Conservation (phyloP, 2,888 invertebrate species). For the Tetragonisca angustula region DNA sequence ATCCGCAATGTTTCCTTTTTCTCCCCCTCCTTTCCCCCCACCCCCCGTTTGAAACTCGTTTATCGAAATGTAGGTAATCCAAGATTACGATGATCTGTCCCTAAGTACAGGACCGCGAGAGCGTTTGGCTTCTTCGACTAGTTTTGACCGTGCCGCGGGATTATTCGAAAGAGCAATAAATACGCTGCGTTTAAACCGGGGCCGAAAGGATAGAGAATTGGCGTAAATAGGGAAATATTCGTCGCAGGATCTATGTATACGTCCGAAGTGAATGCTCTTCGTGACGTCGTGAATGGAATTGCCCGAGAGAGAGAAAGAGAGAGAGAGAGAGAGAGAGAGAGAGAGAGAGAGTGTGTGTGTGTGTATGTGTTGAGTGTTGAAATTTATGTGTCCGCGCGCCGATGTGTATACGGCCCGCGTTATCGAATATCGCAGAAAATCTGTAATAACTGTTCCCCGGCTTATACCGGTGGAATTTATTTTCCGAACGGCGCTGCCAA, state of each 20-base stretch:
- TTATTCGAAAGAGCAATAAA: slow-evolving; percentile 62
- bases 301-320: not conserved
- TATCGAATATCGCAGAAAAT: slow-evolving; percentile 42
- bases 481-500: slow-evolving; percentile 9
- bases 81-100: slow-evolving; percentile 62
- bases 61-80: slow-evolving; percentile 63
- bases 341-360: not conserved
- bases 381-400: slow-evolving; percentile 42
- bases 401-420: slow-evolving; percentile 10
- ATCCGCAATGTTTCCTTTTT: not conserved
- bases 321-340: not conserved
- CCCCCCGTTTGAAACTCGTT: slow-evolving; percentile 46
- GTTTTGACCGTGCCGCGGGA: slow-evolving; percentile 39
- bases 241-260: slow-evolving; percentile 19
- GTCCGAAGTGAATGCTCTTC: slow-evolving; percentile 47
- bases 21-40: not conserved
- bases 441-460: slow-evolving; percentile 31
- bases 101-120: slow-evolving; percentile 11
- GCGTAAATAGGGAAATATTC: slow-evolving; percentile 61
- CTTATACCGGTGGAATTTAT: slow-evolving; percentile 21
- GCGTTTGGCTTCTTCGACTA: slow-evolving; percentile 4
- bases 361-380: not conserved
- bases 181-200: slow-evolving; percentile 49
- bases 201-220: slow-evolving; percentile 38
- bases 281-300: slow-evolving; percentile 37